These are phyloP conservation scores for Neoscelio sp. DNA, from an alignment of 2,888 invertebrate genomes.

Conservation along the genomic window DNA sequence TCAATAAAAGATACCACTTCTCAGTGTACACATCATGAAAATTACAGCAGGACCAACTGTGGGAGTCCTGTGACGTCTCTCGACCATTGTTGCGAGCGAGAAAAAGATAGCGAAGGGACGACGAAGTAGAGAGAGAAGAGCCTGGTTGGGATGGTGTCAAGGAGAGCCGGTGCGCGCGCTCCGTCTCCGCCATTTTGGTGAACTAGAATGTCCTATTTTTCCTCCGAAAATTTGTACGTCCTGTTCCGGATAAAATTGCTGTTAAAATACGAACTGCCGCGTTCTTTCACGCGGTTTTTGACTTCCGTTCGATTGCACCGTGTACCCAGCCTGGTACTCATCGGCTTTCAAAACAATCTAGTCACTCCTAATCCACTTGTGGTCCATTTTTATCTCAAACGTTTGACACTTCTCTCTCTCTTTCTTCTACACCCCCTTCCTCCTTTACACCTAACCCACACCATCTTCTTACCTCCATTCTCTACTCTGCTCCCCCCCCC, in stretches of 20 bases:
- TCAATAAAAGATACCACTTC: constrained; percentile 18
- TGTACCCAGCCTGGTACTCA: not conserved
- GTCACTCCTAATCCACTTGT: not conserved
- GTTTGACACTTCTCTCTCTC: constrained; percentile 44
- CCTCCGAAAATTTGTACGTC: constrained; percentile 13
- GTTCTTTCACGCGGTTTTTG: constrained; percentile 11
- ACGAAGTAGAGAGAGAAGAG: constrained; percentile 31
- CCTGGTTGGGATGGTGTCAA: constrained; percentile 66
- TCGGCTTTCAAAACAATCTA: not conserved
- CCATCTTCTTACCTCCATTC: no score
- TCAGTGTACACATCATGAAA: constrained; percentile 29
- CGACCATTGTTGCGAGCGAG: not conserved
- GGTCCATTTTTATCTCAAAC: constrained; percentile 16
- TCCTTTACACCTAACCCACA: no score
- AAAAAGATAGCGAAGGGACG: constrained; percentile 10
- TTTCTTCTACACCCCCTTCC: no score
- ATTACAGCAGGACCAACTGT: constrained; percentile 16
- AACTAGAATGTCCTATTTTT: constrained; percentile 72
- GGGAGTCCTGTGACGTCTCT: constrained; percentile 24
- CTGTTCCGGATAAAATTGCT: not conserved
- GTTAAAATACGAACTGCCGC: constrained; percentile 4
- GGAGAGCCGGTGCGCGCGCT: constrained; percentile 65
- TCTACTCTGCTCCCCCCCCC: constrained; percentile 1
- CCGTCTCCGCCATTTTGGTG: constrained; percentile 79
- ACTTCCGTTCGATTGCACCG: constrained; percentile 1